A percentile compares a stretch with the other conserved stretches of the same genome.
Conservation (phyloP, 2,797 vertebrate genomes). For the Spinus pinus region DNA sequence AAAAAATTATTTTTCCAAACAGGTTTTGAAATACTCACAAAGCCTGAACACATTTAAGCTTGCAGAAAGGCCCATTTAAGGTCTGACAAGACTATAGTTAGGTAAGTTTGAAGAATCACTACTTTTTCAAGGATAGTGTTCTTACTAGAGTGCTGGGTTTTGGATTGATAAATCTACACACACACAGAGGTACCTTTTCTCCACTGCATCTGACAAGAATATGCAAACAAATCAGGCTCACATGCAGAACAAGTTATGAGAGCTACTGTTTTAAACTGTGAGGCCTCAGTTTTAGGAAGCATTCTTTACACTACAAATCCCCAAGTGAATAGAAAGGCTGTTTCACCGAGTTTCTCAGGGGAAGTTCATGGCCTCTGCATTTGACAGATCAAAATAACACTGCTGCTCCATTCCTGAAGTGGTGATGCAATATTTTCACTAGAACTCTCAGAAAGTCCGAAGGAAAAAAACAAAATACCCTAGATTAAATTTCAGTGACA, state of each 20-base stretch:
- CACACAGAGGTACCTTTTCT: background rate
- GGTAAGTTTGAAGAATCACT: background rate
- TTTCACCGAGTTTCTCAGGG: conserved; percentile 3
- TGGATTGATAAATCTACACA: background rate
- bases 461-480: background rate
- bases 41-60: background rate
- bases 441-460: background rate
- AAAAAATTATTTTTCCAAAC: background rate
- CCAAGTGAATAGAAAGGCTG: background rate
- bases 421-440: conserved; percentile 50
- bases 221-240: background rate
- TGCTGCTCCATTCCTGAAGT: conserved; percentile 36
- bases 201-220: background rate
- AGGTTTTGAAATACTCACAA: background rate
- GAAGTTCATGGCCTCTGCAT: conserved; percentile 10
- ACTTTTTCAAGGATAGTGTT: background rate
- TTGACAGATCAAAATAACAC: conserved; percentile 40
- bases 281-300: background rate
- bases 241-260: background rate
- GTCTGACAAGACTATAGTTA: background rate
- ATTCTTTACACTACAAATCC: background rate
- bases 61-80: background rate
- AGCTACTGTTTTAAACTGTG: background rate
- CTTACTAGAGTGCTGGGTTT: background rate
- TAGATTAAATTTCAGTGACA: conserved; percentile 36